These are phyloP conservation scores for Arge pagana DNA, from an alignment of 2,888 invertebrate species.

Conservation along the genomic window DNA sequence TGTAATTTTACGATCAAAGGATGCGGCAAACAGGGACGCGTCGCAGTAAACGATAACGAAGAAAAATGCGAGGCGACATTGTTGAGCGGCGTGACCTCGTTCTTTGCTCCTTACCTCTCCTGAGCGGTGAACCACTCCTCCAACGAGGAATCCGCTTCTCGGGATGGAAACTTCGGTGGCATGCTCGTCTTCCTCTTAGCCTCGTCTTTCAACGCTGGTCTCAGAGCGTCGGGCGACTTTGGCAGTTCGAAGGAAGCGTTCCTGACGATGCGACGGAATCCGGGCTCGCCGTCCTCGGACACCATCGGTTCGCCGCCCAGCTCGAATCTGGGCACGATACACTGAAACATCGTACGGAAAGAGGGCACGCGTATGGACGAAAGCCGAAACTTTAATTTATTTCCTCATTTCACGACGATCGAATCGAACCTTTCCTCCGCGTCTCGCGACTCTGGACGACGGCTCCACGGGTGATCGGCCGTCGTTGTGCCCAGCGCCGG, in stretches of 20 bases:
- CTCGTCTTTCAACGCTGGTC: slow-evolving; percentile 17
- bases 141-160: slow-evolving; percentile 33
- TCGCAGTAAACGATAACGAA: too few relatives aligned
- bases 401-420: too few relatives aligned
- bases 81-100: too few relatives aligned
- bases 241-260: slow-evolving; percentile 19
- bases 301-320: slow-evolving; percentile 4
- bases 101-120: slow-evolving; percentile 27
- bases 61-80: too few relatives aligned
- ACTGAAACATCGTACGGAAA: neutral
- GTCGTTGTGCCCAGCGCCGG: slow-evolving; percentile 40
- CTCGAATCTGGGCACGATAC: slow-evolving; percentile 7
- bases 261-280: neutral
- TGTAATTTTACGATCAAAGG: too few relatives aligned
- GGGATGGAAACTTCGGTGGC: slow-evolving; percentile 29
- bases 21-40: too few relatives aligned
- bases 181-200: slow-evolving; percentile 20
- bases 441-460: too few relatives aligned
- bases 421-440: slow-evolving; percentile 20
- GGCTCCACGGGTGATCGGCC: slow-evolving; percentile 17
- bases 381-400: slow-evolving; percentile 6
- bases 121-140: slow-evolving; percentile 38
- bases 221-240: slow-evolving; percentile 15
- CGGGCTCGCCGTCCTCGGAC: neutral
- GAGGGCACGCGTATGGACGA: slow-evolving; percentile 35